phyloP scores from a whole-genome alignment of 1,140 invertebrate species.

The Aphelinus certus region DNA sequence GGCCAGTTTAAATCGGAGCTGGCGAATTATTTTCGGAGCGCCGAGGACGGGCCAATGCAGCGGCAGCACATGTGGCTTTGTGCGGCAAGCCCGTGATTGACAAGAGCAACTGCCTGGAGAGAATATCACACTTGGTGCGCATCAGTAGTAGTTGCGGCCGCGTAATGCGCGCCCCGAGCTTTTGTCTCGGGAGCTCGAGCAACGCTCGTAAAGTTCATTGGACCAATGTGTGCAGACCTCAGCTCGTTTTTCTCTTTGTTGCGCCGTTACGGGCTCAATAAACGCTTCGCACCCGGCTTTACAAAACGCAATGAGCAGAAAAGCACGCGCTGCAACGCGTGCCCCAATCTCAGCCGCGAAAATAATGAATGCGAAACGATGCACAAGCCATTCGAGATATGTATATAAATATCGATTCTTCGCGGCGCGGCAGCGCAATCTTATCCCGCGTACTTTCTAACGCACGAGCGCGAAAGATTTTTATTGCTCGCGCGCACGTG shows the following conservation, averaged over 20 bases:
- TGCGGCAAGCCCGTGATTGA: conserved; percentile 15
- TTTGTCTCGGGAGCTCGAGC: too few species aligned
- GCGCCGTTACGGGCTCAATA: conserved; percentile 41
- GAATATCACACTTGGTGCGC: neutral
- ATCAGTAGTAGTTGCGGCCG: too few species aligned
- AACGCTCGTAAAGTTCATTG: conserved; percentile 54
- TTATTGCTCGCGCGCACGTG: neutral
- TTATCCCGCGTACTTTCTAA: too few species aligned
- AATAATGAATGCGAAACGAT: neutral
- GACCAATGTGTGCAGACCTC: conserved; percentile 38
- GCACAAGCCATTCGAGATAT: too few species aligned
- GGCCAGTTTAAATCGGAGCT: neutral
- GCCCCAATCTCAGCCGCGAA: neutral
- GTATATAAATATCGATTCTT: too few species aligned
- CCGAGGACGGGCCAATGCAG: neutral
- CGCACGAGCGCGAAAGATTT: neutral
- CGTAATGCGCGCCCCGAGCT: too few species aligned
- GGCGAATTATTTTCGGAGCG: conserved; percentile 19
- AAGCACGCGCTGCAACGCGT: too few species aligned
- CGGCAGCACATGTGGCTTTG: conserved; percentile 4
- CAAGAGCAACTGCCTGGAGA: conserved; percentile 12
- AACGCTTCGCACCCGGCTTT: conserved; percentile 7
- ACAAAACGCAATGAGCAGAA: too few species aligned
- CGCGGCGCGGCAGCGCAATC: too few species aligned
- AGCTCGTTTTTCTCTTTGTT: conserved; percentile 49